phyloP scores from a whole-genome alignment of 1,140 invertebrate genomes.

The Gonatopus flavifemur region DNA sequence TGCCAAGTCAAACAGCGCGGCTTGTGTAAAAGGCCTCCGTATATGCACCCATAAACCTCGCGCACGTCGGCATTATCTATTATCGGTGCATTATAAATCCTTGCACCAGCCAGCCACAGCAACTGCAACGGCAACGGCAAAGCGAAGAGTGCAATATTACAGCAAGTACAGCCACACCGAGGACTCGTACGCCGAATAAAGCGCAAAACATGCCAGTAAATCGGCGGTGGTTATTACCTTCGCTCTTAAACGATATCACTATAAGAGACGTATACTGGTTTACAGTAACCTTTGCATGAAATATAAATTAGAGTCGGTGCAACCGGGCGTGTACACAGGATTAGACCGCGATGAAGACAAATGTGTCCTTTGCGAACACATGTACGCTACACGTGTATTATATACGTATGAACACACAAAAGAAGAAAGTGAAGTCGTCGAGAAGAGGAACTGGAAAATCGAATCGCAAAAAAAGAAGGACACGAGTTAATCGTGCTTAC shows the following conservation, averaged over 20 bases:
- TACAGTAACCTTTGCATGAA: conserved; percentile 16
- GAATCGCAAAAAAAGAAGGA: too few relatives aligned
- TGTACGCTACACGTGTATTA: too few relatives aligned
- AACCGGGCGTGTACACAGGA: conserved; percentile 4
- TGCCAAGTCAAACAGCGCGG: neutral
- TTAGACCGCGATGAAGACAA: conserved; percentile 5
- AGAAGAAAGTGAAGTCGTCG: too few relatives aligned
- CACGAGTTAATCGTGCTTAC: too few relatives aligned
- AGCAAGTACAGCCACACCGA: too few relatives aligned
- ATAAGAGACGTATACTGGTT: neutral
- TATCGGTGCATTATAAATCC: conserved; percentile 18
- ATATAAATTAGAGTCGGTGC: conserved; percentile 23
- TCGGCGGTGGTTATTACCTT: neutral
- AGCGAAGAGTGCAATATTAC: too few relatives aligned
- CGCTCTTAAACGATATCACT: neutral
- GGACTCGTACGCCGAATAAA: neutral
- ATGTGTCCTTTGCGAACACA: too few relatives aligned
- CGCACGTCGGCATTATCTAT: conserved; percentile 5
- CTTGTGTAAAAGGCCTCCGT: conserved; percentile 13
- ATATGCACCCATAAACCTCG: neutral
- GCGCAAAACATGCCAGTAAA: neutral
- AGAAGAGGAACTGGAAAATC: too few relatives aligned
- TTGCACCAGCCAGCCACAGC: neutral
- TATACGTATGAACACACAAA: too few relatives aligned
- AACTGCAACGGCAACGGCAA: too few relatives aligned